These are phyloP conservation scores for Hyperoplus immaculatus DNA, from an alignment of 2,797 vertebrate genomes.

Conservation along the genomic window DNA sequence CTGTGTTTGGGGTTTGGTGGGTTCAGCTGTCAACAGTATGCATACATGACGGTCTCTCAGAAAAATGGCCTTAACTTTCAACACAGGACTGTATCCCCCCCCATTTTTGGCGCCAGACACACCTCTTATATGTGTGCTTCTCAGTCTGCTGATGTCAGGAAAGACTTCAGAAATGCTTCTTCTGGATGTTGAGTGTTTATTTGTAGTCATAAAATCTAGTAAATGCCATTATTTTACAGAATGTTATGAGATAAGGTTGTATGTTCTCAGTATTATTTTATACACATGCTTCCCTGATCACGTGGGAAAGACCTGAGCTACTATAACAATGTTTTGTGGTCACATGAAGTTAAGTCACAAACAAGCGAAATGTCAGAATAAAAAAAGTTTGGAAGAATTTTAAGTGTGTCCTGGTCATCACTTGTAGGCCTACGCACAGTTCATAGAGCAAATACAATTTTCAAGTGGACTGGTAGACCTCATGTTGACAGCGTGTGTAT, in stretches of 20 bases:
- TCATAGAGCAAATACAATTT: background rate
- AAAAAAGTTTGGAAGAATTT: constrained; percentile 79
- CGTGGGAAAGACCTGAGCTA: constrained; percentile 54
- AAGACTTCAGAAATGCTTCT: constrained; percentile 75
- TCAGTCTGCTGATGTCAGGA: constrained; percentile 63
- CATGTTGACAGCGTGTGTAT: too few relatives aligned
- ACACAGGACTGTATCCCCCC: constrained; percentile 84
- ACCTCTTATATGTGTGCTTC: constrained; percentile 55
- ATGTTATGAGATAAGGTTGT: constrained; percentile 71
- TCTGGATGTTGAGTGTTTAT: constrained; percentile 81
- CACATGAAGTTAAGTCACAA: constrained; percentile 71
- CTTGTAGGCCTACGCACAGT: background rate
- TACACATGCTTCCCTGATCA: constrained; percentile 74
- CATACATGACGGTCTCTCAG: constrained; percentile 65
- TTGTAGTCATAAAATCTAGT: constrained; percentile 71
- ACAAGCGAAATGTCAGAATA: constrained; percentile 78
- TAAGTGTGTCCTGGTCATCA: constrained; percentile 12
- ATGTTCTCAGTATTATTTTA: constrained; percentile 81
- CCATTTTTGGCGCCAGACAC: constrained; percentile 80
- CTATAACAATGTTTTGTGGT: constrained; percentile 76
- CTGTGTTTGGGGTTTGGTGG: constrained; percentile 45
- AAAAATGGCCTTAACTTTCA: constrained; percentile 86
- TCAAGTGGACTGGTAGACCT: too few relatives aligned
- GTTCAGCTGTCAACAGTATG: constrained; percentile 52
- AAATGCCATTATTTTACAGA: constrained; percentile 83